A percentile compares a stretch with the other conserved stretches of the same genome.
phyloP scores from a whole-genome alignment of 2,888 invertebrate species.

The Caenorhabditis sp. region DNA sequence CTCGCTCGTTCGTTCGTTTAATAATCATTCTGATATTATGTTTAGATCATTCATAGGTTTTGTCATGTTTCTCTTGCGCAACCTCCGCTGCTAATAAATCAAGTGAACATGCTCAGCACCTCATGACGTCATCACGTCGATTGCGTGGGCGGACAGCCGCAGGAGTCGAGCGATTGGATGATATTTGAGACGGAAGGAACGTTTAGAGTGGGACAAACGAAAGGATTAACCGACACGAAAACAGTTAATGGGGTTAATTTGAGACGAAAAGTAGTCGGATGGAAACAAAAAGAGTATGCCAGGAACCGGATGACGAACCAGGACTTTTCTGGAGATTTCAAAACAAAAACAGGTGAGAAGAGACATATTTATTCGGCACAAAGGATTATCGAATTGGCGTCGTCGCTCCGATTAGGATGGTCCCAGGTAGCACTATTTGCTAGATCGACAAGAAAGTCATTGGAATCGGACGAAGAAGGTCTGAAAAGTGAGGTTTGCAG shows the following conservation, averaged over 20 bases:
- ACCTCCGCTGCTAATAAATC: conserved; percentile 34
- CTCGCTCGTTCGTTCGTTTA: background rate
- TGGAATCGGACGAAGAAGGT: no score
- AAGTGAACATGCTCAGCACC: conserved; percentile 14
- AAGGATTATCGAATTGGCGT: no score
- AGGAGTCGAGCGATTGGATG: background rate
- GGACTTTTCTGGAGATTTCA: no score
- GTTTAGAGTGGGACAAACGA: conserved; percentile 7
- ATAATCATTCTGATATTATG: background rate
- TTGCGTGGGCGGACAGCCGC: conserved; percentile 4
- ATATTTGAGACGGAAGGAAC: conserved; percentile 12
- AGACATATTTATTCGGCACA: no score
- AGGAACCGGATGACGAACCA: no score
- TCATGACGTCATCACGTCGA: conserved; percentile 8
- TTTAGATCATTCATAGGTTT: background rate
- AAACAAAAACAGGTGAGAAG: no score
- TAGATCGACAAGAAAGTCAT: no score
- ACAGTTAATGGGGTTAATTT: conserved; percentile 23
- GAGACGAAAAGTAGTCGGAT: conserved; percentile 9
- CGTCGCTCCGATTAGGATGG: no score
- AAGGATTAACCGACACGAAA: conserved; percentile 48
- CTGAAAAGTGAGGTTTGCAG: no score
- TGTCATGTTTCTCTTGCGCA: background rate
- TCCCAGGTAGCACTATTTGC: no score
- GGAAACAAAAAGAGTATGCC: background rate